Evolutionary conservation across 2,113 vertebrate genomes (phyloP).

Genomic region (Spermophilus dauricus): DNA sequence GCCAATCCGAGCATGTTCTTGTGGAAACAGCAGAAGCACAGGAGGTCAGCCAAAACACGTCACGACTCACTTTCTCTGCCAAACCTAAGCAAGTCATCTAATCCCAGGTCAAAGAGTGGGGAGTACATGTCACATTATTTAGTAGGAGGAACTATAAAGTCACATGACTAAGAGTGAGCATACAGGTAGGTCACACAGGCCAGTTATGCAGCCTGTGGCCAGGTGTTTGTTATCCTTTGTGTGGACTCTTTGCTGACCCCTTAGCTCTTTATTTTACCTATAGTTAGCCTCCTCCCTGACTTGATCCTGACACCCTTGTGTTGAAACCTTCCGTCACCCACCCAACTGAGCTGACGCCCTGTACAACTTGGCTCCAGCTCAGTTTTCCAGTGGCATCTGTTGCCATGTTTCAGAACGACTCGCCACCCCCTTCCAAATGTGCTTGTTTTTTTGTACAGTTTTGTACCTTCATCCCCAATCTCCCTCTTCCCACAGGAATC

Average conservation of each 20-base stretch:
- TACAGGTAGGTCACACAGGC: not conserved
- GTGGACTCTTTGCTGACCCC: not conserved
- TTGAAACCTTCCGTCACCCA: not conserved
- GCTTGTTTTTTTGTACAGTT: slow-evolving; percentile 63
- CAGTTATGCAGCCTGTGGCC: not conserved
- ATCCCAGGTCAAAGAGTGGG: not conserved
- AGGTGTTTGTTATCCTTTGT: not conserved
- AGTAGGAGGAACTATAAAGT: not conserved
- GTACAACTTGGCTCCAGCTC: not conserved
- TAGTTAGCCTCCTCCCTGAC: not conserved
- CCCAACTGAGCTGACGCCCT: not conserved
- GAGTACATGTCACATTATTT: not conserved
- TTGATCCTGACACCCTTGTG: not conserved
- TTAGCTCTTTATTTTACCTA: not conserved
- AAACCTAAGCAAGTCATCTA: not conserved
- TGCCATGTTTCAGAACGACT: slow-evolving; percentile 28
- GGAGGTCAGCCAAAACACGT: too few species aligned
- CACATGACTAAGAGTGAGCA: not conserved
- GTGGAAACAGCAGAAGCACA: not conserved
- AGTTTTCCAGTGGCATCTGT: slow-evolving; percentile 29
- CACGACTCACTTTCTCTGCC: not conserved
- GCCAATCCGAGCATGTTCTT: not conserved
- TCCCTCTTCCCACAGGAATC: not conserved
- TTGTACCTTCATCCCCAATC: not conserved
- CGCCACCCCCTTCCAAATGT: slow-evolving; percentile 25